Conservation (phyloP, 2,888 invertebrate species). For the Diachrysia chrysitis region DNA sequence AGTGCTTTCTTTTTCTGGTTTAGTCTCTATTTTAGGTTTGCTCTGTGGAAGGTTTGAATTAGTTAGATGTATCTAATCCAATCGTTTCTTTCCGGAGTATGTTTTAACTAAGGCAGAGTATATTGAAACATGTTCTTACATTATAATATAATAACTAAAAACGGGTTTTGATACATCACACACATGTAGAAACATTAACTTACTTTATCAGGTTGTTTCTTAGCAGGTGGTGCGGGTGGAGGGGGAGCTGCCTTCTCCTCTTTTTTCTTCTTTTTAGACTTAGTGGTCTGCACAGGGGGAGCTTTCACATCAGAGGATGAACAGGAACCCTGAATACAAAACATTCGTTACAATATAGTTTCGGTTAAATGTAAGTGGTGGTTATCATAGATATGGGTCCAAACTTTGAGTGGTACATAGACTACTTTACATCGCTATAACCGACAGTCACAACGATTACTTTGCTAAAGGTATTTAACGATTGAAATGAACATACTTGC, state of each 20-base stretch:
- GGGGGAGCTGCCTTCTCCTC: constrained; percentile 76
- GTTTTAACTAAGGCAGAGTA: not conserved
- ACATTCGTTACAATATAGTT: not conserved
- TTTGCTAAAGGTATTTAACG: too few species aligned
- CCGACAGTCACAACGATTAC: too few species aligned
- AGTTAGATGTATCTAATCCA: not conserved
- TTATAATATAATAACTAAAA: too few species aligned
- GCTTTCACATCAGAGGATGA: constrained; percentile 95
- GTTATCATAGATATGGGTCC: too few species aligned
- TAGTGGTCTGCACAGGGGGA: constrained; percentile 92
- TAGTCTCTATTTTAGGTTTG: constrained; percentile 79
- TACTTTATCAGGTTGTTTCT: constrained; percentile 84
- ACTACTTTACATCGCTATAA: too few species aligned
- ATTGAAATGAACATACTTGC: constrained; percentile 85
- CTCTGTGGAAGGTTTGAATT: constrained; percentile 61
- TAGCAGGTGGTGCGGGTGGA: constrained; percentile 67
- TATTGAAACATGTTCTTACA: not conserved
- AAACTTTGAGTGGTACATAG: too few species aligned
- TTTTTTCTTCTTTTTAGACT: constrained; percentile 87
- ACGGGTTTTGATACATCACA: too few species aligned
- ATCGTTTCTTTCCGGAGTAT: not conserved
- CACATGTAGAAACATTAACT: too few species aligned
- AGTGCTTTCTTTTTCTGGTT: constrained; percentile 76
- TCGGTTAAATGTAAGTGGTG: not conserved
- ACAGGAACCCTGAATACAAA: constrained; percentile 91